A percentile compares a stretch with the other conserved stretches of the same genome.
phyloP scores from a whole-genome alignment of 2,888 invertebrate species.

The Chorisops tibialis region DNA sequence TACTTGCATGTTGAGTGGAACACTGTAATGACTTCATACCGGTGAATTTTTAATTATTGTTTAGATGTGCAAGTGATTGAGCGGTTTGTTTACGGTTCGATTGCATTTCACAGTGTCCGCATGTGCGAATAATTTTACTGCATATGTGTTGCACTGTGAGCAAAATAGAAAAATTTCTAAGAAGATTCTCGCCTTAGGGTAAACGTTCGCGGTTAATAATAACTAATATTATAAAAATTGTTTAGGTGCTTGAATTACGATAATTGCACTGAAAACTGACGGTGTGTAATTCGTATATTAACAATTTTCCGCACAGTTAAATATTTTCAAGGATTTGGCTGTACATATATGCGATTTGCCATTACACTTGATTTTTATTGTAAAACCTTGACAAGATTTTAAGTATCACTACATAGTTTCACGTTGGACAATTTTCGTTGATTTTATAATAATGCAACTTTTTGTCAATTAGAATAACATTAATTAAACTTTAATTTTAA shows the following conservation, averaged over 20 bases:
- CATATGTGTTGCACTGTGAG: conserved; percentile 1
- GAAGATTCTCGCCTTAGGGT: neutral
- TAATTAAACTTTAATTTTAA: too few species aligned
- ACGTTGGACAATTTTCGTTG: too few species aligned
- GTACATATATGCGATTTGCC: too few species aligned
- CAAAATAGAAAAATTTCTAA: conserved; percentile 6
- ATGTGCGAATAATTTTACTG: conserved; percentile 1
- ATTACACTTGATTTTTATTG: too few species aligned
- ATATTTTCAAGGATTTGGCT: conserved; percentile 13
- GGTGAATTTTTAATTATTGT: conserved; percentile 18
- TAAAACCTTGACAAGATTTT: too few species aligned
- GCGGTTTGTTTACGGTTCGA: conserved; percentile 20
- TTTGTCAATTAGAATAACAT: too few species aligned
- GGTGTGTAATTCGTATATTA: neutral
- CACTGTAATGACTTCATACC: neutral
- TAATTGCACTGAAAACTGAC: neutral
- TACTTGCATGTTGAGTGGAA: too few species aligned
- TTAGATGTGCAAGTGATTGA: conserved; percentile 14
- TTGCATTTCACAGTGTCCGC: conserved; percentile 14
- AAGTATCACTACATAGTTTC: too few species aligned
- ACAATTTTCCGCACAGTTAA: neutral
- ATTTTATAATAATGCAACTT: too few species aligned
- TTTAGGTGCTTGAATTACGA: neutral
- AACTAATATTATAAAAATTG: neutral
- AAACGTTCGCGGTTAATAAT: neutral